Evolutionary conservation across 2,888 invertebrate species (phyloP).

Genomic region (Gastrophysa polygoni): DNA sequence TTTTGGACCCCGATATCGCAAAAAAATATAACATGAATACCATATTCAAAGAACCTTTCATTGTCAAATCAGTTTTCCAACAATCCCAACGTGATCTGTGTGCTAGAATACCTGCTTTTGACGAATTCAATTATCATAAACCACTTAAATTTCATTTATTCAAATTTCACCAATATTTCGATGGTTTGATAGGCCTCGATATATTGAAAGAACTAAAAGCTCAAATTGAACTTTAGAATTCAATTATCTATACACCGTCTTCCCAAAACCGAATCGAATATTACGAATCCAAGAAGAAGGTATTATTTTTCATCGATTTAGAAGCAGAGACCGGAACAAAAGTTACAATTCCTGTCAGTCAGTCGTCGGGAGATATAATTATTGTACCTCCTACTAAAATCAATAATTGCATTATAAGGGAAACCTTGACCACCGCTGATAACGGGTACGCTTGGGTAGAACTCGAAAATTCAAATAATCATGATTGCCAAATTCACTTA

Average conservation of each 20-base stretch:
- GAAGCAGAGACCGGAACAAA: not conserved
- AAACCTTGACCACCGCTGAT: no score
- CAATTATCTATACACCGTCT: not conserved
- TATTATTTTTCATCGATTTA: not conserved
- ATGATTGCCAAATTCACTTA: no score
- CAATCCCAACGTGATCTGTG: no score
- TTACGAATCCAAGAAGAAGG: not conserved
- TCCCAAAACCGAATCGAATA: not conserved
- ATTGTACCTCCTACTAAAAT: no score
- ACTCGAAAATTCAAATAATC: no score
- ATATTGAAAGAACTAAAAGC: not conserved
- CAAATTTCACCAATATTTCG: conserved; percentile 5
- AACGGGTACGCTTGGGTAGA: no score
- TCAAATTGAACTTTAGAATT: not conserved
- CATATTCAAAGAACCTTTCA: conserved; percentile 3
- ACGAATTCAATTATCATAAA: no score
- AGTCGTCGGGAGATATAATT: not conserved
- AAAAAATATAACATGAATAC: not conserved
- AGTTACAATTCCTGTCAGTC: not conserved
- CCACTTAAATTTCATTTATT: not conserved
- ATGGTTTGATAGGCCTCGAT: not conserved
- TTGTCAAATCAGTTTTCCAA: no score
- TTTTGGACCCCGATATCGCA: not conserved
- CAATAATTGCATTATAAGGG: no score
- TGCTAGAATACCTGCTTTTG: no score